Evolutionary conservation across 2,797 vertebrate genomes (phyloP), one percentile per base, ranked within the genome.

Genomic region (Petrocephalus sullivani): DNA sequence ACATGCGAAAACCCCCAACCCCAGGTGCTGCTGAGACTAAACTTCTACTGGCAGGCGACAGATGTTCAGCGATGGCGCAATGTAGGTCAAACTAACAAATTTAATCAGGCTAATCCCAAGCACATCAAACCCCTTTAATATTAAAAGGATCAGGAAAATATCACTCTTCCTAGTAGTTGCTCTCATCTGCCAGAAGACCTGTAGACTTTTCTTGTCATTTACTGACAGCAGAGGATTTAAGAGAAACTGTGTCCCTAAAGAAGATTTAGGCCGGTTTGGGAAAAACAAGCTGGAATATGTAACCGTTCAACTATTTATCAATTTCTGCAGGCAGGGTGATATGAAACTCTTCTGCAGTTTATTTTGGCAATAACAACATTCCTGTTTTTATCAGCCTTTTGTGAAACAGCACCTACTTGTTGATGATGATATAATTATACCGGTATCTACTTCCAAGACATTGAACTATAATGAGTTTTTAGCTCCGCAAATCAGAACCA

Each of bases 381-480:
- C 5, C 23, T 19, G 19, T 49, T 67, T 87, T 87, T 67, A 67
- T 71, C 86, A 54, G 86, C 54, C 64, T 61, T 87, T 49, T 53
- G 51, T 51, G 23, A 41, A 33, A 53, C 4, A 12, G 10, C 49
- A 56, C 23, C 19, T 10, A 87, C 60, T 28, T 21, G 46, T 33
- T 28, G 46, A 61, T 58, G 41, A 14, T 21, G 86, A 87, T 54
- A 53, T 71, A 53, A 71, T 71, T 53, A 71, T 75, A 67, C 49
- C 49, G 21, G 51, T 28, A 23, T 46, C 19, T 54, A 16, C 83
- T 53, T 28, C 49, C 33, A 10, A 12, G 37, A 46, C 61, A 58
- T 33, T 23, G 57, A 28, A 86, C 54, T 86, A 33, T 21, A 56
- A 28, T 86, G 28, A 86, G 53, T 49, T 57, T 86, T 37, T 57